These are phyloP conservation scores for Grus americana DNA, from an alignment of 2,113 vertebrate species.

Conservation along the genomic window DNA sequence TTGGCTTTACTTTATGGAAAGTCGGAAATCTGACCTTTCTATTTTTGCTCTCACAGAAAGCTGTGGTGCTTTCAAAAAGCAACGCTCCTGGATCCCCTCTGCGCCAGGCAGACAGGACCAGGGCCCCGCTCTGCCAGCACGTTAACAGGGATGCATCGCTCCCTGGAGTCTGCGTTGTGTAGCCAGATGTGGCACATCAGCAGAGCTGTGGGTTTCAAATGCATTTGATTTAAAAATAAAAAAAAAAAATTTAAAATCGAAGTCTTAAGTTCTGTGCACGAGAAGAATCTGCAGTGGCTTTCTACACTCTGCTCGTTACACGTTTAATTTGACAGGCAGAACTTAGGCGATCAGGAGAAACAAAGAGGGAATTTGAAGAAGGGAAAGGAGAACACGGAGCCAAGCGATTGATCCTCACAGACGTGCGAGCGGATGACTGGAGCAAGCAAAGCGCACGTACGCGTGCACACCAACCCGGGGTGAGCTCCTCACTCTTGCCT, in stretches of 20 bases:
- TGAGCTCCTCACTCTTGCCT: not conserved
- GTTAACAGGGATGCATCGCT: fast-evolving
- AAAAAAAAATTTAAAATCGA: not conserved
- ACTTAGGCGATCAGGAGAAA: not conserved
- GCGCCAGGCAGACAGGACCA: not conserved
- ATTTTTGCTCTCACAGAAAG: not conserved
- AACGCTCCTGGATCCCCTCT: not conserved
- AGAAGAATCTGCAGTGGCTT: not conserved
- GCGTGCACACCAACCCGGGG: not conserved
- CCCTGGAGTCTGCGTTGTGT: fast-evolving
- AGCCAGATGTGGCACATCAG: not conserved
- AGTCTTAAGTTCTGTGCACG: not conserved
- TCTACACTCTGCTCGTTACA: not conserved
- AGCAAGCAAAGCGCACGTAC: not conserved
- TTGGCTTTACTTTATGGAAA: not conserved
- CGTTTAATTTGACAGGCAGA: not conserved
- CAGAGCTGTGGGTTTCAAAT: not conserved
- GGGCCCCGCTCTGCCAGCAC: not conserved
- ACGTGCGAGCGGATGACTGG: fast-evolving
- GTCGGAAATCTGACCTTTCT: not conserved
- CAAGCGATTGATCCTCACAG: not conserved
- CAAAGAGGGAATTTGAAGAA: not conserved
- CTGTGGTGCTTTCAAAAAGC: not conserved
- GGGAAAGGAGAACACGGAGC: not conserved
- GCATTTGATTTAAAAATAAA: not conserved